Percentiles rank a stretch among this genome's conserved stretches.
phyloP scores from a whole-genome alignment of 92 coral and sea anemone species.

The Umimayanthus chanpuru region DNA sequence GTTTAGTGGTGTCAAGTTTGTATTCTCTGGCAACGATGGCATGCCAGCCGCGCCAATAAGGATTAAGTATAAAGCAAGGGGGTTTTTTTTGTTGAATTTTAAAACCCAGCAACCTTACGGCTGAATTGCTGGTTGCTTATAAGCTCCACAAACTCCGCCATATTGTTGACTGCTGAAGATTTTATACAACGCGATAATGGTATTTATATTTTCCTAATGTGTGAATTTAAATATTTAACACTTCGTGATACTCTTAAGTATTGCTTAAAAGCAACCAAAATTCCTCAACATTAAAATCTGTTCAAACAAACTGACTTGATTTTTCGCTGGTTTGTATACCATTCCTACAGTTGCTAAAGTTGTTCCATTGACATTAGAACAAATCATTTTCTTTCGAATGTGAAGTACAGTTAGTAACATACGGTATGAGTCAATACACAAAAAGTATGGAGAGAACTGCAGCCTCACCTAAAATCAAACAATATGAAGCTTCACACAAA shows the following conservation, averaged over 20 bases:
- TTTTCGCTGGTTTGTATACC: background rate
- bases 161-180: background rate
- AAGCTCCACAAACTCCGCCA: background rate
- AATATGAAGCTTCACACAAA: background rate
- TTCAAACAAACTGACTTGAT: background rate
- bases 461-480: background rate
- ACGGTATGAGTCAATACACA: background rate
- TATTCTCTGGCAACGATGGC: background rate
- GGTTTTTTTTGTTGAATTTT: too few species aligned
- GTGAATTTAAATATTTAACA: background rate
- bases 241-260: background rate
- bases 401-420: background rate
- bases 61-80: too few species aligned
- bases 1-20: too few species aligned
- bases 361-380: background rate
- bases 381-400: background rate
- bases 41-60: background rate
- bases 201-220: too few species aligned
- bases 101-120: too few species aligned
- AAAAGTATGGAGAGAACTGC: background rate
- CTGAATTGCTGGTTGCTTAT: too few species aligned
- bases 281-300: background rate
- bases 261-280: background rate
- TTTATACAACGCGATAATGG: background rate
- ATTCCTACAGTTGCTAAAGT: background rate